These are phyloP conservation scores for Caenorhabditis sp. DNA, from an alignment of 2,888 invertebrate species.

Conservation along the genomic window DNA sequence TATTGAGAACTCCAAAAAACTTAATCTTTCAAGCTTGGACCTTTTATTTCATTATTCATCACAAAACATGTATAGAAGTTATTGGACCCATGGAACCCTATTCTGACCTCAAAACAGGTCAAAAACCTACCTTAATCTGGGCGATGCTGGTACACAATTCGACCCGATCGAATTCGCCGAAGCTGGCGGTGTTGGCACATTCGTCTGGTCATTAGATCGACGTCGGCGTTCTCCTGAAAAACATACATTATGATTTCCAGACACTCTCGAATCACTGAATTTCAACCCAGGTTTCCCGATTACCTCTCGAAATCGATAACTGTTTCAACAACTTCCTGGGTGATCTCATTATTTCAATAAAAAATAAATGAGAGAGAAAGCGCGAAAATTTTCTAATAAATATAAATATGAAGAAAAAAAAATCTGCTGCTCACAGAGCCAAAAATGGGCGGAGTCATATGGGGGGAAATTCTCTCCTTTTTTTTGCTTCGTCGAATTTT, in stretches of 20 bases:
- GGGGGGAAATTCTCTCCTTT: background rate
- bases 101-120: no score
- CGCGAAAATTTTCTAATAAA: background rate
- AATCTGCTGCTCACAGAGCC: background rate
- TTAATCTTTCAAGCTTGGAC: no score
- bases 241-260: background rate
- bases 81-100: background rate
- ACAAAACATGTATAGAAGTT: no score
- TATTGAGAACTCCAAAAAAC: no score
- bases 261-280: background rate
- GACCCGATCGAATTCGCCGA: conserved; percentile 29
- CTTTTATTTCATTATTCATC: no score
- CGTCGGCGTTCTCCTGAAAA: conserved; percentile 58
- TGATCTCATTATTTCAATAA: conserved; percentile 36
- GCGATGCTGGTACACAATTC: conserved; percentile 29
- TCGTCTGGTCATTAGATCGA: conserved; percentile 51
- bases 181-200: conserved; percentile 28
- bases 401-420: conserved; percentile 4
- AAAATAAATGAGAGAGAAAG: no score
- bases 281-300: background rate
- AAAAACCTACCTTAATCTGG: conserved; percentile 24
- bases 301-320: conserved; percentile 40
- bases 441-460: conserved; percentile 3
- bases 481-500: background rate
- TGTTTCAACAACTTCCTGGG: conserved; percentile 49